Conservation (phyloP, 2,888 invertebrate species). For the Oscheius sp. region DNA sequence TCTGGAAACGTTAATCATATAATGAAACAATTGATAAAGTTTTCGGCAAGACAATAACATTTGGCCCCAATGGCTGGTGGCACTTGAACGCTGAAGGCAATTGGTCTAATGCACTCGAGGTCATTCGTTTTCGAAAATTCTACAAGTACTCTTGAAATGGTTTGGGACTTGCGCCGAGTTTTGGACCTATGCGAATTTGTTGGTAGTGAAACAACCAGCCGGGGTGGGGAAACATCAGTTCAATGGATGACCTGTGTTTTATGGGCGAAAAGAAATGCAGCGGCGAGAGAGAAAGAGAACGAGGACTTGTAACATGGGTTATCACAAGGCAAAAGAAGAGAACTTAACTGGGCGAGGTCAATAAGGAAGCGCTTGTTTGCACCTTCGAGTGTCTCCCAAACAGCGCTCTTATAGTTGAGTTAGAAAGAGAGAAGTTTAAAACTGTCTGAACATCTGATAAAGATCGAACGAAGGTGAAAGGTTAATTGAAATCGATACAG, state of each 20-base stretch:
- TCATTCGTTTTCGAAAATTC: background rate
- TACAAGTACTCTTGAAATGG: background rate
- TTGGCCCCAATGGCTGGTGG: background rate
- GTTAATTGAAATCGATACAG: conserved; percentile 16
- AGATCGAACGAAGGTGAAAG: background rate
- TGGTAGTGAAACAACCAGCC: too few species aligned
- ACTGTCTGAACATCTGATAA: background rate
- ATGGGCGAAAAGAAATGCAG: background rate
- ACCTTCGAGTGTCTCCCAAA: conserved; percentile 1
- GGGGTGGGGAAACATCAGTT: conserved; percentile 13
- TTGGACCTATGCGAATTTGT: too few species aligned
- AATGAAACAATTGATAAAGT: too few species aligned
- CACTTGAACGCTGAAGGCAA: background rate
- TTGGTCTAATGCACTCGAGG: conserved; percentile 1
- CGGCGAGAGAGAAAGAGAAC: background rate
- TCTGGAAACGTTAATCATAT: background rate
- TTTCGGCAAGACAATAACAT: background rate
- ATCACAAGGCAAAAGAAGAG: background rate
- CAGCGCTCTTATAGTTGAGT: background rate
- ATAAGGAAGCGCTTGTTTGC: conserved; percentile 22
- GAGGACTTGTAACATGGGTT: background rate
- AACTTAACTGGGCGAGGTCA: background rate
- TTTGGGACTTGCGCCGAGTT: too few species aligned
- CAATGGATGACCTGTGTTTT: conserved; percentile 18
- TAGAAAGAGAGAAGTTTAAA: background rate